A percentile compares a stretch with the other conserved stretches of the same genome.
Evolutionary conservation across 92 coral and sea anemone genomes (phyloP).

Genomic region (Epizoanthus stellaris): DNA sequence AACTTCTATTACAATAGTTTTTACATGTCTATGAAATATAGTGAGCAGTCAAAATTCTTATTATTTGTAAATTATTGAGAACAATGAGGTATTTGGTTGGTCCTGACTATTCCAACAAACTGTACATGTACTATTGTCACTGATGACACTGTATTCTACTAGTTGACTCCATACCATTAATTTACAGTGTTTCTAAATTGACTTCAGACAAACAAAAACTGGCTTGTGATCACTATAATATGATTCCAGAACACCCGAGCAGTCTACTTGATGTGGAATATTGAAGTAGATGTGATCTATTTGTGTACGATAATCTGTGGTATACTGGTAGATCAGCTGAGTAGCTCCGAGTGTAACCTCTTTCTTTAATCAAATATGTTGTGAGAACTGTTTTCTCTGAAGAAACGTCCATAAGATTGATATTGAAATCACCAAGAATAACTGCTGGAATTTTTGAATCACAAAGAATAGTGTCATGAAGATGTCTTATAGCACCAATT

Average conservation of each 20-base stretch:
- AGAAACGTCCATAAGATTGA: conserved; percentile 48
- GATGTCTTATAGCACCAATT: conserved; percentile 55
- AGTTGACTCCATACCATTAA: no score
- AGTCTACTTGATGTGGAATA: not conserved
- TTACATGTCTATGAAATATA: no score
- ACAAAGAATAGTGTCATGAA: conserved; percentile 40
- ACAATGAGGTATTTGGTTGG: no score
- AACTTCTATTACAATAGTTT: no score
- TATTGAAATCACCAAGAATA: conserved; percentile 65
- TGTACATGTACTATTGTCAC: no score
- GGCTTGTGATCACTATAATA: conserved; percentile 9
- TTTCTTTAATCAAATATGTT: conserved; percentile 50
- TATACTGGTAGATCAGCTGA: conserved; percentile 67
- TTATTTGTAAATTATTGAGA: no score
- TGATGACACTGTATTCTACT: no score
- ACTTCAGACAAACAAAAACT: no score
- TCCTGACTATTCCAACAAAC: no score
- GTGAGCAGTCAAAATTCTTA: no score
- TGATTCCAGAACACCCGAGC: no score
- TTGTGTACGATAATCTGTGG: conserved; percentile 65
- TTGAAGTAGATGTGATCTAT: conserved; percentile 74
- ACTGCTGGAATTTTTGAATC: conserved; percentile 34
- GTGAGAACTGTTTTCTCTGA: conserved; percentile 55
- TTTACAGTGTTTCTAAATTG: no score
- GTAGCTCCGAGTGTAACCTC: conserved; percentile 70